phyloP scores from a whole-genome alignment of 1,140 invertebrate species.

The Drosophila nannoptera region DNA sequence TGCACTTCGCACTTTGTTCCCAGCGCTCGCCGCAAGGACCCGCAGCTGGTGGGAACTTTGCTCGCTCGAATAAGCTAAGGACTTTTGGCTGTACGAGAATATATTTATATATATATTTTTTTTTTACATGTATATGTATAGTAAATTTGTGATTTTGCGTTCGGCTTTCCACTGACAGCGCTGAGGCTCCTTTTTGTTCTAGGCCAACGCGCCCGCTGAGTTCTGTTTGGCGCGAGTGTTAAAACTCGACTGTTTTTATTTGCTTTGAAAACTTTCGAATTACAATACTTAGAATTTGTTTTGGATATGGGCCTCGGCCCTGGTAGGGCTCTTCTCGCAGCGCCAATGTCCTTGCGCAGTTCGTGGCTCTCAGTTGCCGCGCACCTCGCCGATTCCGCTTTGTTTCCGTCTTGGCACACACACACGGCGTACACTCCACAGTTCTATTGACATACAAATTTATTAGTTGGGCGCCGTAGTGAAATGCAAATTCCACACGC shows the following conservation, averaged over 20 bases:
- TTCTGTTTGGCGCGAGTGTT: conserved; percentile 73
- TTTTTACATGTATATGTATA: neutral
- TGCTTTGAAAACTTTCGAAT: conserved; percentile 77
- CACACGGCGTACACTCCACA: conserved; percentile 4
- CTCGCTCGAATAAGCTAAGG: neutral
- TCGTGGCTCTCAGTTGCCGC: conserved; percentile 38
- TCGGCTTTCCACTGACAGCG: neutral
- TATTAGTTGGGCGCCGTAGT: conserved; percentile 71
- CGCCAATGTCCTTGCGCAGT: conserved; percentile 75
- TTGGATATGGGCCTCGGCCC: conserved; percentile 30
- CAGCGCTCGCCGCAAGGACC: conserved; percentile 26
- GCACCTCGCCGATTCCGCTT: conserved; percentile 31
- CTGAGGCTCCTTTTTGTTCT: conserved; percentile 1
- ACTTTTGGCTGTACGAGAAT: too few species aligned
- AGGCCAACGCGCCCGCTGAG: conserved; percentile 36
- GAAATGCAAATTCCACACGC: conserved; percentile 76
- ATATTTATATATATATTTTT: conserved; percentile 2
- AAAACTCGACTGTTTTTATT: conserved; percentile 76
- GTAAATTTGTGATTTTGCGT: conserved; percentile 1
- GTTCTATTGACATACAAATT: conserved; percentile 75
- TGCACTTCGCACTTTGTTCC: neutral
- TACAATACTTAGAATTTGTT: conserved; percentile 77
- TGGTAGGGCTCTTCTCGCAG: conserved; percentile 1
- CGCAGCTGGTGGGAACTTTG: neutral
- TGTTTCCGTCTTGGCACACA: conserved; percentile 11